A percentile compares a stretch with the other conserved stretches of the same genome.
These are phyloP conservation scores for Pteropus rufus DNA, from an alignment of 2,797 vertebrate genomes.

Conservation along the genomic window DNA sequence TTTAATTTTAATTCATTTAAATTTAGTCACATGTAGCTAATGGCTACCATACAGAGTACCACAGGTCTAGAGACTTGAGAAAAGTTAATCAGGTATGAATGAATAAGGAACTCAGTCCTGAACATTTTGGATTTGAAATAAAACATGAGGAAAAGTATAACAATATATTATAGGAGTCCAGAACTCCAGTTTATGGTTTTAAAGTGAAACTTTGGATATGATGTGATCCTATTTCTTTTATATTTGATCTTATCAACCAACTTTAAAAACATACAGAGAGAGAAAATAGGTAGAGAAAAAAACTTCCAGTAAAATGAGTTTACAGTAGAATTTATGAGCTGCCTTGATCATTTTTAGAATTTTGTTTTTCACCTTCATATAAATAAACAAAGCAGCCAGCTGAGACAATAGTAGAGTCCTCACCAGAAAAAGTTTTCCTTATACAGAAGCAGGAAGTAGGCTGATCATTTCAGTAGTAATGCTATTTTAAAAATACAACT, in stretches of 20 bases:
- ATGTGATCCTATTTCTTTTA: neutral
- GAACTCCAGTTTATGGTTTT: neutral
- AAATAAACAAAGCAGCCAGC: neutral
- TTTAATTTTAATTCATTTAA: constrained; percentile 16
- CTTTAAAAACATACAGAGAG: neutral
- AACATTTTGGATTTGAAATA: neutral
- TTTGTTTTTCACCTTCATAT: neutral
- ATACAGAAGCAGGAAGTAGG: neutral
- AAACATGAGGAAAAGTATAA: neutral
- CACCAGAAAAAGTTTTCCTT: neutral
- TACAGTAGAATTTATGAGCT: neutral
- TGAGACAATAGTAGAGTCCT: neutral
- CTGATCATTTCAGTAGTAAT: neutral
- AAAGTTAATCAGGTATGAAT: neutral
- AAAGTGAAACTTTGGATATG: neutral
- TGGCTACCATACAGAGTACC: neutral
- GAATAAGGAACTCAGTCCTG: neutral
- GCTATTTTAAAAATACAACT: neutral
- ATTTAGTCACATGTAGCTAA: neutral
- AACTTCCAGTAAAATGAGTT: neutral
- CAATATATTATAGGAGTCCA: neutral
- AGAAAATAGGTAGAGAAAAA: neutral
- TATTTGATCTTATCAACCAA: neutral
- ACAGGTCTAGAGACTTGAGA: neutral
- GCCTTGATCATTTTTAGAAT: neutral